Conservation (phyloP, 92 coral and sea anemone genomes). For the Zoanthus sansibaricus region DNA sequence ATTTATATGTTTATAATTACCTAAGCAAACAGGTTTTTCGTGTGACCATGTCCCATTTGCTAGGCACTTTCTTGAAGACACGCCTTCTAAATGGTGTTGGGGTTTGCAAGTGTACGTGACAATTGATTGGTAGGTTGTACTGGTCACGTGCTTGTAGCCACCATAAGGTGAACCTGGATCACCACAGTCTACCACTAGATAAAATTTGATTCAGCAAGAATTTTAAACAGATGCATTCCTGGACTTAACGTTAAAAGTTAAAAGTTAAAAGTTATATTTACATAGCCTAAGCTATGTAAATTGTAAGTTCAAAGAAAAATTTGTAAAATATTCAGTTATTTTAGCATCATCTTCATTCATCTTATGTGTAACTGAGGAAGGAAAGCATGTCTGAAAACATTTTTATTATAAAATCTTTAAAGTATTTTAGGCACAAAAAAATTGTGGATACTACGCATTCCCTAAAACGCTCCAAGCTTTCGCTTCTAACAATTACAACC, state of each 20-base stretch:
- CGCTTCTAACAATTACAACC: no score
- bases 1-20: constrained; percentile 33
- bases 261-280: no score
- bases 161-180: constrained; percentile 80
- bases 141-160: constrained; percentile 70
- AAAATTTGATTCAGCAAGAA: background rate
- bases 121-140: constrained; percentile 81
- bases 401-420: no score
- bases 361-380: background rate
- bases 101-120: constrained; percentile 81
- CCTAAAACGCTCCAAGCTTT: no score
- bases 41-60: constrained; percentile 90
- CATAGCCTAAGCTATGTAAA: no score
- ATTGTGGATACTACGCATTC: background rate
- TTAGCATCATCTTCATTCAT: background rate
- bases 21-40: constrained; percentile 83
- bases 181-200: constrained; percentile 84
- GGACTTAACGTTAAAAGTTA: no score
- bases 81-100: constrained; percentile 92
- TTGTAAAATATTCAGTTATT: no score
- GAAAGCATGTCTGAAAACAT: background rate
- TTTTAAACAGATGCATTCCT: background rate
- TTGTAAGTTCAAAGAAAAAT: no score
- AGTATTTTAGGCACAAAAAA: background rate
- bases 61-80: constrained; percentile 70